Conservation (phyloP, 2,113 vertebrate species). For the Sinocyclocheilus anshuiensis region DNA sequence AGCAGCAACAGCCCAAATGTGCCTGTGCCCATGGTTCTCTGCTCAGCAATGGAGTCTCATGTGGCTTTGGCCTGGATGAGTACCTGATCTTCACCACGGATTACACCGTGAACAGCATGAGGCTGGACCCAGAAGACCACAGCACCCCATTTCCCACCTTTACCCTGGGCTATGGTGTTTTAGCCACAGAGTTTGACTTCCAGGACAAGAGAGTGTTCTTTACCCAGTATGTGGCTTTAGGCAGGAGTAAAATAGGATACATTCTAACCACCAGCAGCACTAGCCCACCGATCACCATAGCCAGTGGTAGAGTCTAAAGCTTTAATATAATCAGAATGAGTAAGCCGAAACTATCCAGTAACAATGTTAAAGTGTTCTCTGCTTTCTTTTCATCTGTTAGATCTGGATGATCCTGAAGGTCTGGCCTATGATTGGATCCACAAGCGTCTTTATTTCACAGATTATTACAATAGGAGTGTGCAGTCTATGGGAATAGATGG, state of each 20-base stretch:
- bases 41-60: slow-evolving; percentile 81
- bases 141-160: slow-evolving; percentile 80
- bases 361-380: background rate
- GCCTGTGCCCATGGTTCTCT: slow-evolving; percentile 86
- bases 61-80: slow-evolving; percentile 82
- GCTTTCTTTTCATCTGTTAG: slow-evolving; percentile 64
- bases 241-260: slow-evolving; percentile 83
- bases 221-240: slow-evolving; percentile 73
- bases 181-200: slow-evolving; percentile 85
- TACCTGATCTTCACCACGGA: slow-evolving; percentile 85
- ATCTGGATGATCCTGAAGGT: slow-evolving; percentile 83
- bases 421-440: slow-evolving; percentile 94
- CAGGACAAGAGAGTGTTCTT: slow-evolving; percentile 85
- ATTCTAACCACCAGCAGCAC: slow-evolving; percentile 72
- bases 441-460: slow-evolving; percentile 88
- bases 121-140: slow-evolving; percentile 84
- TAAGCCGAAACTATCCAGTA: background rate
- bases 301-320: slow-evolving; percentile 74
- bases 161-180: slow-evolving; percentile 71
- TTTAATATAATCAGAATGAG: background rate
- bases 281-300: slow-evolving; percentile 75
- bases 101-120: slow-evolving; percentile 81
- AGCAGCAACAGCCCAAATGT: slow-evolving; percentile 75
- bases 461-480: slow-evolving; percentile 82
- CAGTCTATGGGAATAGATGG: slow-evolving; percentile 85